Percentiles rank a stretch among this genome's conserved stretches.
Evolutionary conservation across 2,888 invertebrate genomes (phyloP).

Genomic region (Colletes collaris): DNA sequence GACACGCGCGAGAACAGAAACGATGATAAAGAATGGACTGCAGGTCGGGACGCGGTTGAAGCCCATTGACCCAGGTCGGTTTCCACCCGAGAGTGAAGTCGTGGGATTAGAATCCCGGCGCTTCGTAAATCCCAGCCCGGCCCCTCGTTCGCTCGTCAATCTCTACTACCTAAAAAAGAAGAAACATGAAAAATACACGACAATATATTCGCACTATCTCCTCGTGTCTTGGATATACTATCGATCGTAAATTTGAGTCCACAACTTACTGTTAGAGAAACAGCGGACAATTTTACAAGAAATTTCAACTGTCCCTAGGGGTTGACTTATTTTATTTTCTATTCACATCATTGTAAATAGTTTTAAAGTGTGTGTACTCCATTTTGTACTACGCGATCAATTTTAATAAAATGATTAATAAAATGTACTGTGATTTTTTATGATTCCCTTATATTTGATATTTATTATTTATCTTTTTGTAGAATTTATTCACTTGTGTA

Average conservation of each 20-base stretch:
- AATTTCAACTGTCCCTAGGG: no score
- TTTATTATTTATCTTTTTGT: no score
- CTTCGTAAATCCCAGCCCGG: constrained; percentile 41
- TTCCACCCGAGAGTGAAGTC: constrained; percentile 54
- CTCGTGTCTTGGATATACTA: neutral
- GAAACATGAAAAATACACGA: neutral
- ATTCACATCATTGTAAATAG: no score
- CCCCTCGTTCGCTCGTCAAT: constrained; percentile 20
- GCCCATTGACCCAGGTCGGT: constrained; percentile 74
- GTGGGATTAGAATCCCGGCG: constrained; percentile 60
- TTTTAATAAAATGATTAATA: no score
- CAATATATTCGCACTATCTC: neutral
- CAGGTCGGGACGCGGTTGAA: constrained; percentile 59
- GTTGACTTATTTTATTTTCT: no score
- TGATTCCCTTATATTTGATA: no score
- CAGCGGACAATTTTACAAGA: no score
- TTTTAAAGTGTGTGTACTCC: no score
- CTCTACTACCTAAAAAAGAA: neutral
- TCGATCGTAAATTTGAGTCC: neutral
- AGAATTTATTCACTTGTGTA: no score
- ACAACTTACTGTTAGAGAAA: no score
- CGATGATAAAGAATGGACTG: constrained; percentile 67
- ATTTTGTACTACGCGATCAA: no score
- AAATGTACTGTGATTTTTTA: no score
- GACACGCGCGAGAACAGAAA: constrained; percentile 38